These are phyloP conservation scores for Neuroterus valhalla DNA, from an alignment of 1,140 invertebrate genomes.

Conservation along the genomic window DNA sequence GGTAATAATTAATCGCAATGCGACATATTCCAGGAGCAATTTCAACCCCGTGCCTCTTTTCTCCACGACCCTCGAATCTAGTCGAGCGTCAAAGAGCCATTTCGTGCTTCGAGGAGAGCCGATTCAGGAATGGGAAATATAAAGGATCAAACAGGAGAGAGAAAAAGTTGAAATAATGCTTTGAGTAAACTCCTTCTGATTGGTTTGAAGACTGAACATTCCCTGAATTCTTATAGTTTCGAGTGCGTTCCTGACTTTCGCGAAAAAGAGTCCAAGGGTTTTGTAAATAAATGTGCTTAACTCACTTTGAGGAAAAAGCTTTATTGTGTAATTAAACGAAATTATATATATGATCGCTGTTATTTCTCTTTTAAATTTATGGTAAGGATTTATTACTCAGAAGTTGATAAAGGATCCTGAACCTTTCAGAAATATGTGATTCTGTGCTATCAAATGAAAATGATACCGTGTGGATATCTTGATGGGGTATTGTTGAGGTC, in stretches of 20 bases:
- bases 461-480: no score
- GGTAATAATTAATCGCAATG: conserved; percentile 58
- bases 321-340: conserved; percentile 51
- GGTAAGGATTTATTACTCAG: no score
- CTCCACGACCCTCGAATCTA: conserved; percentile 27
- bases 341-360: no score
- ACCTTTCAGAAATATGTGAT: no score
- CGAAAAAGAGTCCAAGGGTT: neutral
- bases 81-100: conserved; percentile 48
- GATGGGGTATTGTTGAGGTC: no score
- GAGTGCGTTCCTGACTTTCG: conserved; percentile 9
- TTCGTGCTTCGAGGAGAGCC: conserved; percentile 30
- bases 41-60: neutral
- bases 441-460: no score
- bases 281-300: conserved; percentile 21
- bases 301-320: conserved; percentile 37
- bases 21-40: conserved; percentile 44
- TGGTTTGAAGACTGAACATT: conserved; percentile 25
- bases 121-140: conserved; percentile 16
- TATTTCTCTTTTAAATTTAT: no score
- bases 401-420: no score
- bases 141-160: conserved; percentile 26
- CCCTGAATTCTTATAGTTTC: conserved; percentile 22
- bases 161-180: conserved; percentile 27
- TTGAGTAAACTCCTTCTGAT: conserved; percentile 29